Conservation (phyloP, 2,113 vertebrate species). For the Deroptyus accipitrinus region DNA sequence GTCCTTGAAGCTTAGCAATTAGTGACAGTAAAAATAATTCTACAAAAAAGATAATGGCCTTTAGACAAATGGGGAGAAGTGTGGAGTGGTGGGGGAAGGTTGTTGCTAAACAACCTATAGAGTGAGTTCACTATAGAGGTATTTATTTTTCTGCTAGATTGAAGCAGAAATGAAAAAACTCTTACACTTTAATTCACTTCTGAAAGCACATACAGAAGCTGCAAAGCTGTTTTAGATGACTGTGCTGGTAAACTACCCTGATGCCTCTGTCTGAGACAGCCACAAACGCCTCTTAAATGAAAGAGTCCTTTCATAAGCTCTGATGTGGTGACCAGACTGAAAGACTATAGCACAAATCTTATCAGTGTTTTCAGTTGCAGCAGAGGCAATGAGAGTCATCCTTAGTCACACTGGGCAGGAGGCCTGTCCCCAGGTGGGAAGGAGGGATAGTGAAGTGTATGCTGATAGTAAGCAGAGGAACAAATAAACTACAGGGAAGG, state of each 20-base stretch:
- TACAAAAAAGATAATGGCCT: background rate
- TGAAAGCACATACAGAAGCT: background rate
- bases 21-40: background rate
- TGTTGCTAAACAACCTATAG: background rate
- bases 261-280: background rate
- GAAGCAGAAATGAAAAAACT: background rate
- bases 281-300: background rate
- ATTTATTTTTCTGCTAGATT: background rate
- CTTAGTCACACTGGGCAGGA: background rate
- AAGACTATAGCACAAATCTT: background rate
- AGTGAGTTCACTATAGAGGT: background rate
- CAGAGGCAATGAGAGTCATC: background rate
- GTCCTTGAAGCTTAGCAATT: constrained; percentile 8
- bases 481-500: background rate
- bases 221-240: background rate
- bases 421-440: background rate
- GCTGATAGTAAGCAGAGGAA: background rate
- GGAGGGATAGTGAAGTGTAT: background rate
- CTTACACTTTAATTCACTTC: background rate
- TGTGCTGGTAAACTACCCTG: accelerated
- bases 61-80: background rate
- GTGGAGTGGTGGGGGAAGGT: background rate
- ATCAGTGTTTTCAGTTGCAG: background rate
- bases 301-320: background rate
- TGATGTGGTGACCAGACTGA: background rate